Percentiles rank a stretch among this genome's conserved stretches.
phyloP scores from a whole-genome alignment of 2,113 vertebrate species.

The Oenanthe melanoleuca region DNA sequence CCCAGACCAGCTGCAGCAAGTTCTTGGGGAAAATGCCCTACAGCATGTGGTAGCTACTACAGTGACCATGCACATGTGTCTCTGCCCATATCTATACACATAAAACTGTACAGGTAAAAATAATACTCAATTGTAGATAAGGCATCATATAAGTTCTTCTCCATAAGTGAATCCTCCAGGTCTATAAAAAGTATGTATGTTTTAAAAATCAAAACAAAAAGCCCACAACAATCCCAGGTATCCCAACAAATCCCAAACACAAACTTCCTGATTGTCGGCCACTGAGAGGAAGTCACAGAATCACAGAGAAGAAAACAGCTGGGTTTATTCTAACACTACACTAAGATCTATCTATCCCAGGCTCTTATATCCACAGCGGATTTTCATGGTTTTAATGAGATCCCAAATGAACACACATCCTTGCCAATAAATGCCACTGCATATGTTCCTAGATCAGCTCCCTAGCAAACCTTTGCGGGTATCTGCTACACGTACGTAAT shows the following conservation, averaged over 20 bases:
- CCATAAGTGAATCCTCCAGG: fast-evolving
- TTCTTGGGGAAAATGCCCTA: not conserved
- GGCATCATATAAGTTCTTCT: not conserved
- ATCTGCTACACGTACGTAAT: fast-evolving
- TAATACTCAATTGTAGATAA: fast-evolving
- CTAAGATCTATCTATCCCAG: not conserved
- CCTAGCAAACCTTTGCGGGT: not conserved
- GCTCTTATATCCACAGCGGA: not conserved
- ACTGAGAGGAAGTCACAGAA: not conserved
- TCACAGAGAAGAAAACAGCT: not conserved
- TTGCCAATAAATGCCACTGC: not conserved
- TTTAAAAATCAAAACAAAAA: not conserved
- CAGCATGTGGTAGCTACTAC: not conserved
- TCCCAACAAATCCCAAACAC: not conserved
- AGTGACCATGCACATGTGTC: fast-evolving
- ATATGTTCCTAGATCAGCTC: not conserved
- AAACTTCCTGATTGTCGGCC: not conserved
- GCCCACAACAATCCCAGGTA: not conserved
- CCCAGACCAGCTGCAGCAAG: not conserved
- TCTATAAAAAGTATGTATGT: fast-evolving
- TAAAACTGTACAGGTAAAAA: not conserved
- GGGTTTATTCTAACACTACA: not conserved
- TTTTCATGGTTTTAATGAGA: not conserved
- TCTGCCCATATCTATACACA: not conserved
- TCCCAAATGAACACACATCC: not conserved